phyloP scores from a whole-genome alignment of 2,888 invertebrate species.

The Nemotelus pantherinus region DNA sequence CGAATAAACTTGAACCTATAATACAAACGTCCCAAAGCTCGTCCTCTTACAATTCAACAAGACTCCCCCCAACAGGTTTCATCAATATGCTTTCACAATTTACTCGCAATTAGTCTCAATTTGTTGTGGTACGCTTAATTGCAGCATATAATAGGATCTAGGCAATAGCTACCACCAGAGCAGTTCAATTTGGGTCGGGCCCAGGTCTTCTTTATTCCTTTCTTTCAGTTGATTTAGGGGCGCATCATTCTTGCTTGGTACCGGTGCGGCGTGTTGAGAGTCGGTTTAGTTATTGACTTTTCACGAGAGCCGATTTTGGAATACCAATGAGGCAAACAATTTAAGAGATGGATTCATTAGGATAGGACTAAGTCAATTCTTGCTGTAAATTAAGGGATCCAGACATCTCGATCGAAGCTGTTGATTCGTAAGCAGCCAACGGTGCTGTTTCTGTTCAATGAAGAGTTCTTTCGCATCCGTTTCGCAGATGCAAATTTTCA shows the following conservation, averaged over 20 bases:
- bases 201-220: no score
- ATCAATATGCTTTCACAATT: background rate
- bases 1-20: no score
- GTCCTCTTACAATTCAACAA: no score
- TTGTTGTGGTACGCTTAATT: conserved; percentile 12
- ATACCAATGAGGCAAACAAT: conserved; percentile 10
- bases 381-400: background rate
- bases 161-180: no score
- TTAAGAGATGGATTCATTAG: conserved; percentile 8
- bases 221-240: no score
- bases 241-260: no score
- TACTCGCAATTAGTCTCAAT: conserved; percentile 12
- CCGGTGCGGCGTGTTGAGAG: background rate
- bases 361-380: background rate
- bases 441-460: no score
- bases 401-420: background rate
- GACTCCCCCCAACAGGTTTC: no score
- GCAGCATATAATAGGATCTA: conserved; percentile 1
- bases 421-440: background rate
- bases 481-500: no score
- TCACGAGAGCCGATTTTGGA: conserved; percentile 3
- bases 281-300: conserved; percentile 5
- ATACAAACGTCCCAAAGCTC: no score
- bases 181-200: no score
- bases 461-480: no score